Evolutionary conservation across 1,140 invertebrate species (phyloP).

Genomic region (Ceratitis capitata): DNA sequence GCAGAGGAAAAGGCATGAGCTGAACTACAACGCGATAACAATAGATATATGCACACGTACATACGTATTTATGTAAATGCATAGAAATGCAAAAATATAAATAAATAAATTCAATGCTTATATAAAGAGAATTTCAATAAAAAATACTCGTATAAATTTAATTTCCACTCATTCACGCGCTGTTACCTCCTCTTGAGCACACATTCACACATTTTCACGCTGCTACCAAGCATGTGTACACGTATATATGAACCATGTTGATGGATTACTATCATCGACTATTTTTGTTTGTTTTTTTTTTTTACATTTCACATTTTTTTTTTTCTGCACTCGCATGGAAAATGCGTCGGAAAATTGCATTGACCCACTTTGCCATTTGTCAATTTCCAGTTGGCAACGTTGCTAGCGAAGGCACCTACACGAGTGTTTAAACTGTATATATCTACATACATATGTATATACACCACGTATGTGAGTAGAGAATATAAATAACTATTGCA

Average conservation of each 20-base stretch:
- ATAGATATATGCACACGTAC: too few species aligned
- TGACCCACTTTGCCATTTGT: constrained; percentile 10
- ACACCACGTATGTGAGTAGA: not conserved
- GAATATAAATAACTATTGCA: not conserved
- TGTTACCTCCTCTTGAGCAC: not conserved
- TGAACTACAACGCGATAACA: too few species aligned
- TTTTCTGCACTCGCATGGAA: not conserved
- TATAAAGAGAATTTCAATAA: not conserved
- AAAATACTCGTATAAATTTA: not conserved
- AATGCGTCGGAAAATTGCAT: not conserved
- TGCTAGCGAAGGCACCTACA: not conserved
- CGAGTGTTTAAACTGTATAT: not conserved
- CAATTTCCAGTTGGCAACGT: not conserved
- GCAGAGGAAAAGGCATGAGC: too few species aligned
- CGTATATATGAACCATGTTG: not conserved
- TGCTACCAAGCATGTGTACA: too few species aligned
- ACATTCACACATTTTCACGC: not conserved
- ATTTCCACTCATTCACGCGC: not conserved
- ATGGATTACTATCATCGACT: not conserved
- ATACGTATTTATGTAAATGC: too few species aligned
- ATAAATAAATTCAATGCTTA: too few species aligned
- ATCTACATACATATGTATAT: too few species aligned
- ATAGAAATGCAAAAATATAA: too few species aligned
- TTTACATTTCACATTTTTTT: not conserved
- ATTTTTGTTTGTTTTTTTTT: not conserved